phyloP scores from a whole-genome alignment of 2,113 vertebrate species.

The Cephalophus harveyi region DNA sequence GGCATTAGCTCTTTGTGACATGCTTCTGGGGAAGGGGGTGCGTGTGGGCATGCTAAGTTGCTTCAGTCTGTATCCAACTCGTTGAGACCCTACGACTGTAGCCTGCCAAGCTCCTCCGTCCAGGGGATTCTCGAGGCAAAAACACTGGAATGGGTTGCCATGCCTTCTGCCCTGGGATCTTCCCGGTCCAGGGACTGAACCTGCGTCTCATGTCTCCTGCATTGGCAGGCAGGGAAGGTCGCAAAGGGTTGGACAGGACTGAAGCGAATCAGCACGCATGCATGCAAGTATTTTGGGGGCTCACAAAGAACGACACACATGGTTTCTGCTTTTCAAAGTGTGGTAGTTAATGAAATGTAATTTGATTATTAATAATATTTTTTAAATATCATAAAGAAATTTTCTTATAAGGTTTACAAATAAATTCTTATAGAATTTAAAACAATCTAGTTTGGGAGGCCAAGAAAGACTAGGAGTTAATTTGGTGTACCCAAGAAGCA shows the following conservation, averaged over 20 bases:
- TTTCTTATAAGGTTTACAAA: background rate
- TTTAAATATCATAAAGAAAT: background rate
- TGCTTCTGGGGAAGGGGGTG: background rate
- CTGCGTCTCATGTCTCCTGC: background rate
- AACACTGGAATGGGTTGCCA: background rate
- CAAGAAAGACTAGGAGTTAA: background rate
- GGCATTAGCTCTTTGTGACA: background rate
- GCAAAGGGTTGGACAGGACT: background rate
- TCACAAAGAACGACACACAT: background rate
- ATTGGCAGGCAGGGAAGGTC: background rate
- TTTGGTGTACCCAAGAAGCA: background rate
- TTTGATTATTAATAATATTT: background rate
- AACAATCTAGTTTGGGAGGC: background rate
- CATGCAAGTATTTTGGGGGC: background rate
- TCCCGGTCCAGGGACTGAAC: rapidly evolving
- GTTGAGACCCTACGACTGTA: background rate
- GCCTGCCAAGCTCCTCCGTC: background rate
- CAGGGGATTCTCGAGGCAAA: background rate
- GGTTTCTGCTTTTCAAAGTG: background rate
- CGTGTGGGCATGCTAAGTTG: rapidly evolving
- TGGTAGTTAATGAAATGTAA: background rate
- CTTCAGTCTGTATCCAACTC: background rate
- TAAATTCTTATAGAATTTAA: background rate
- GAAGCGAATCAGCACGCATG: background rate
- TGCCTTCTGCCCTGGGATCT: background rate